These are phyloP conservation scores for Clarias macrocephalus DNA, from an alignment of 2,113 vertebrate genomes.

Conservation along the genomic window DNA sequence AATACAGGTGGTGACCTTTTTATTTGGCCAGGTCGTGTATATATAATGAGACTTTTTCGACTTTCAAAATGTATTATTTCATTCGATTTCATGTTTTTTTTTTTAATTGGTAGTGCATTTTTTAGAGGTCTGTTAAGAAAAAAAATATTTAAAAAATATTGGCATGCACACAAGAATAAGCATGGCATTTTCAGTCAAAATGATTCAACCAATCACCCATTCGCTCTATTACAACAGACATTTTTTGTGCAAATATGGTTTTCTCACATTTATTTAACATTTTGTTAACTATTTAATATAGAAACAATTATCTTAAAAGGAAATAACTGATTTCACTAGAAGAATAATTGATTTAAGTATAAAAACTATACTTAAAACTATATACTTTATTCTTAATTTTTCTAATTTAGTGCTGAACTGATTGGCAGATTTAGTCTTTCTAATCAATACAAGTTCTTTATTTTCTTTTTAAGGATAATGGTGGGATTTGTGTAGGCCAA, in stretches of 20 bases:
- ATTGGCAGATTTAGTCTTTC: background rate
- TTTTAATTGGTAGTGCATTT: background rate
- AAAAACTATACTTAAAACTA: background rate
- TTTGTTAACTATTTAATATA: background rate
- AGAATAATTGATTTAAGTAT: background rate
- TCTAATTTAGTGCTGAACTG: background rate
- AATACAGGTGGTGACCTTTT: too few species aligned
- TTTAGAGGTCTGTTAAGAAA: background rate
- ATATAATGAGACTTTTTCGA: too few species aligned
- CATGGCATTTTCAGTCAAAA: background rate
- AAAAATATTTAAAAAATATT: background rate
- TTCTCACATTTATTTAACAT: background rate
- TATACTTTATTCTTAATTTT: too few species aligned
- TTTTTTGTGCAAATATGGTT: background rate
- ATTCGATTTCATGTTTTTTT: too few species aligned
- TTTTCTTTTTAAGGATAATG: conserved; percentile 15
- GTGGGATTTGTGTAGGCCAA: conserved; percentile 22
- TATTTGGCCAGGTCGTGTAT: too few species aligned
- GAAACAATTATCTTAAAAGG: background rate
- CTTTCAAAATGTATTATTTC: too few species aligned
- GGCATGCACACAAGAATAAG: background rate
- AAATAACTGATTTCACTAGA: background rate
- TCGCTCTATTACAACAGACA: background rate
- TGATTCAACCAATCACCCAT: background rate
- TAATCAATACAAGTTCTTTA: background rate